These are phyloP conservation scores for Coreoperca whiteheadi DNA, from an alignment of 2,113 vertebrate genomes.

Conservation along the genomic window DNA sequence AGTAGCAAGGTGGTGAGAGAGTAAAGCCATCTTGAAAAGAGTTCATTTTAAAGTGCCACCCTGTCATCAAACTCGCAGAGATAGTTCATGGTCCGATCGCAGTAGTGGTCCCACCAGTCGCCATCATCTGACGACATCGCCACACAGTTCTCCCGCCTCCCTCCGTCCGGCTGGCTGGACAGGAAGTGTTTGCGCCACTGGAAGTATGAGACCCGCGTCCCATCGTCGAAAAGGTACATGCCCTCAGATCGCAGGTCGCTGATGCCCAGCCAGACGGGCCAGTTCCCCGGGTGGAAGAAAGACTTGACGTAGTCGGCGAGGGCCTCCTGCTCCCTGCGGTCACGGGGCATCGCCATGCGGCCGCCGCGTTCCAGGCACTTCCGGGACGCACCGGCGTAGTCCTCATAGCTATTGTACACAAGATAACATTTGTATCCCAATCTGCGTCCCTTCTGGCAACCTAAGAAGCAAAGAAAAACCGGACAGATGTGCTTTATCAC, in stretches of 20 bases:
- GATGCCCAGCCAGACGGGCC: slow-evolving; percentile 92
- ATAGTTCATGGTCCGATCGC: slow-evolving; percentile 90
- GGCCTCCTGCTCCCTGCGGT: slow-evolving; percentile 87
- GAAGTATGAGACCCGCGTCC: slow-evolving; percentile 88
- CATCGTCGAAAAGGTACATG: slow-evolving; percentile 89
- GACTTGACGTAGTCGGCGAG: slow-evolving; percentile 86
- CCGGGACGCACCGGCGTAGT: slow-evolving; percentile 85
- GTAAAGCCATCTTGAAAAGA: background rate
- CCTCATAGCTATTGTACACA: slow-evolving; percentile 85
- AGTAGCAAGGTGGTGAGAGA: background rate
- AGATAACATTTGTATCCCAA: slow-evolving; percentile 90
- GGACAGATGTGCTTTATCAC: background rate
- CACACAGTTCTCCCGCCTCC: slow-evolving; percentile 91
- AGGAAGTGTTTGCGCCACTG: slow-evolving; percentile 91
- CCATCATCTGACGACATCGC: slow-evolving; percentile 91
- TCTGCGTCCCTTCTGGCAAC: slow-evolving; percentile 88
- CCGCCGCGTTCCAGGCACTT: slow-evolving; percentile 88
- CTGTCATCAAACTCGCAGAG: slow-evolving; percentile 89
- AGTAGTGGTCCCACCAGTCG: slow-evolving; percentile 96
- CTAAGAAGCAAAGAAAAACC: slow-evolving; percentile 65
- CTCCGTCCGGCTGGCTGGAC: slow-evolving; percentile 91
- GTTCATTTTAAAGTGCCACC: slow-evolving; percentile 68
- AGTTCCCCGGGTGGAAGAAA: slow-evolving; percentile 89
- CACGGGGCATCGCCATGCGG: slow-evolving; percentile 89
- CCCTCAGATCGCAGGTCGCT: slow-evolving; percentile 90